Evolutionary conservation across 1,140 invertebrate genomes (phyloP), one percentile per base, ranked within the genome.

Genomic region (Neomicropteryx cornuta): DNA sequence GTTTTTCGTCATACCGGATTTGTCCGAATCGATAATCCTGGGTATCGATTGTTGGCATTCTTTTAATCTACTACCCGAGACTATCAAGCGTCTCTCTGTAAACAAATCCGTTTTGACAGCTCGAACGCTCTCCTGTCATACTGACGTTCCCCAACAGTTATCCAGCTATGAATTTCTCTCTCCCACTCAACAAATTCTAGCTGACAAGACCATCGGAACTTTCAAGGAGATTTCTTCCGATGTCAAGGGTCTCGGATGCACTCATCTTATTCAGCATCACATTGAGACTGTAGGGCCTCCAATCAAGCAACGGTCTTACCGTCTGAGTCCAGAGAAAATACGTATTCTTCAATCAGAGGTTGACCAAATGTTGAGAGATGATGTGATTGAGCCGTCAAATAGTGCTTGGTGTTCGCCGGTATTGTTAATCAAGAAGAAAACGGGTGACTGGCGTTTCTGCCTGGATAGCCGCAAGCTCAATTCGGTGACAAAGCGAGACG

Each of bases 391-490:
- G 23, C 36, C 31, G 11, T 49, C 41, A n/a, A 44, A 47, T 21
- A 51, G 50, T 24, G 35, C 48, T 0, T 54, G 50, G 52, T 45
- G 29, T 6, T 53, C 50, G n/a, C 50, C 52, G 6, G 45, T 51
- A 4, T 21, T 55, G 3, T 14, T 55, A 10, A 41, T 43, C 5
- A 40, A 16, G 3, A 53, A 56, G 33, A 51, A 56, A 24, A 38
- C 53, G 21, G 48, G 48, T 4, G 2, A 43, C 33, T 30, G 18
- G 4, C 17, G 56, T 5, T 52, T 60, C 41, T 59, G 53, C 36
- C 43, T 61, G 5, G 58, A 66, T 31, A 51, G 50, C 18, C 33
- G 60, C 2, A 52, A 50, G 38, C 19, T 64, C 4, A 66, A 63
- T 32, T 41, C 50, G 2, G 33, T 62, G 1, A 58, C 62, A 1